phyloP scores from a whole-genome alignment of 2,888 invertebrate species.

The Sminthurides aquaticus region DNA sequence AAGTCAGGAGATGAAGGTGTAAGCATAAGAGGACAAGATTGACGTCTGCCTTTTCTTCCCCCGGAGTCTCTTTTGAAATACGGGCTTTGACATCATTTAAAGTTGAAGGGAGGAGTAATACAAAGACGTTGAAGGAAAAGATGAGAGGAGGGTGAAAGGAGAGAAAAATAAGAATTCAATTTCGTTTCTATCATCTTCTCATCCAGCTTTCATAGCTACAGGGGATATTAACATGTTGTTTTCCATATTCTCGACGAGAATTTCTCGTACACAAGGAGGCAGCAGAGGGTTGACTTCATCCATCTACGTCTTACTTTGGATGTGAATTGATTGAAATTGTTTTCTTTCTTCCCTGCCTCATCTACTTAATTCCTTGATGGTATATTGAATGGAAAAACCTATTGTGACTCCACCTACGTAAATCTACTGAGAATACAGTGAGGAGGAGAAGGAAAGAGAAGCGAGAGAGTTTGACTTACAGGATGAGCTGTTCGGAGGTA shows the following conservation, averaged over 20 bases:
- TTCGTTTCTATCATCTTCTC: slow-evolving; percentile 5
- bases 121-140: neutral
- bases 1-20: neutral
- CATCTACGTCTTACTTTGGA: no score
- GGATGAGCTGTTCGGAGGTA: no score
- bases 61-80: neutral
- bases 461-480: no score
- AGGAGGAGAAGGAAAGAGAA: no score
- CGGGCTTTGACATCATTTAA: slow-evolving; percentile 7
- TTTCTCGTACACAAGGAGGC: no score
- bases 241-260: no score
- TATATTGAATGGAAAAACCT: no score
- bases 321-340: slow-evolving; percentile 21
- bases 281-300: no score
- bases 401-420: no score
- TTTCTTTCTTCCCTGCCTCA: neutral
- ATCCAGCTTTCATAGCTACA: slow-evolving; percentile 11
- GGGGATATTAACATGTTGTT: slow-evolving; percentile 4
- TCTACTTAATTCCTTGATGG: neutral
- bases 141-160: neutral
- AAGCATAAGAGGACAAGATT: neutral
- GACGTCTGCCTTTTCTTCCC: neutral
- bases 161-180: slow-evolving; percentile 17
- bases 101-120: slow-evolving; percentile 1
- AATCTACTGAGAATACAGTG: no score